A percentile compares a stretch with the other conserved stretches of the same genome.
phyloP scores from a whole-genome alignment of 2,888 invertebrate genomes.

The Piscicola geometra region DNA sequence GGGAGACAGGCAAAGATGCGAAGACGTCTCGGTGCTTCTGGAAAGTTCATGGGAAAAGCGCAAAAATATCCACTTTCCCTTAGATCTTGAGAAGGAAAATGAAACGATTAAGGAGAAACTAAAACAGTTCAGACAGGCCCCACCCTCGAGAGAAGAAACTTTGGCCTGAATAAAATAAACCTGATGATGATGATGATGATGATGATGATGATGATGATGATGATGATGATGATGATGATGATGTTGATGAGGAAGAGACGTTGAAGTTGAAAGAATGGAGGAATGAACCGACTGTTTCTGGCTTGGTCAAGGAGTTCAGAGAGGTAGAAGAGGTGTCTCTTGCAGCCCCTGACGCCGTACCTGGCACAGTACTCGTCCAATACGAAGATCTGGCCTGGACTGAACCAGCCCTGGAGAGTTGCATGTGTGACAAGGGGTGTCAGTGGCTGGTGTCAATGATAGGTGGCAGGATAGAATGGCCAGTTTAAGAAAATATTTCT shows the following conservation, averaged over 20 bases:
- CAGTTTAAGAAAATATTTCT: too few relatives aligned
- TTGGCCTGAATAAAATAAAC: conserved; percentile 41
- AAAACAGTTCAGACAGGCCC: too few relatives aligned
- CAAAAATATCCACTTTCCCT: too few relatives aligned
- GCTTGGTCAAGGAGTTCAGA: conserved; percentile 89
- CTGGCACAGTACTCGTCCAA: conserved; percentile 85
- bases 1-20: too few relatives aligned
- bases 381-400: conserved; percentile 96
- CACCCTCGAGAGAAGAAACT: too few relatives aligned
- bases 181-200: conserved; percentile 17
- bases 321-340: conserved; percentile 90
- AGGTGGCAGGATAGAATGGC: too few relatives aligned
- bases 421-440: too few relatives aligned
- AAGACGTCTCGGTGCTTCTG: too few relatives aligned
- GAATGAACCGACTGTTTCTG: conserved; percentile 51
- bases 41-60: too few relatives aligned
- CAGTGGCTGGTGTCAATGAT: too few relatives aligned
- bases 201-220: conserved; percentile 8
- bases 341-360: conserved; percentile 94
- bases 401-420: conserved; percentile 88
- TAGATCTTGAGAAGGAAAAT: too few relatives aligned
- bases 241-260: conserved; percentile 14
- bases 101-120: too few relatives aligned
- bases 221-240: conserved; percentile 12
- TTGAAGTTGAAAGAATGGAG: neutral